These are phyloP conservation scores for Rhynchotus rufescens DNA, from an alignment of 2,797 vertebrate genomes.

Conservation along the genomic window DNA sequence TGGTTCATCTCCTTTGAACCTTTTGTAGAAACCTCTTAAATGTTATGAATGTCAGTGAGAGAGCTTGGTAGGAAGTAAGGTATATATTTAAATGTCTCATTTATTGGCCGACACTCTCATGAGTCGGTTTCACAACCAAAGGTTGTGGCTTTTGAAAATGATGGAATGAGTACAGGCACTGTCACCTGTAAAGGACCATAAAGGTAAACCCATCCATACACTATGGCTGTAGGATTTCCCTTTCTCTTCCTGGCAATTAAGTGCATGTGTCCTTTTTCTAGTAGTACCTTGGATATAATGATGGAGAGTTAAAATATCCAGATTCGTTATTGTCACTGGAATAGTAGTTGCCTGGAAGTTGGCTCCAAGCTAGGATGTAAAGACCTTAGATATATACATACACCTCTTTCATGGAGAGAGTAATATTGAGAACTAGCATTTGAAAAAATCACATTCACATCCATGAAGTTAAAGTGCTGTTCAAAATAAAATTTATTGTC, in stretches of 20 bases:
- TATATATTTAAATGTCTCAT: not conserved
- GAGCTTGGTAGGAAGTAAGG: not conserved
- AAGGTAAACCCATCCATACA: not conserved
- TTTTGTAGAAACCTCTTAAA: not conserved
- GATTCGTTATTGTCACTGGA: not conserved
- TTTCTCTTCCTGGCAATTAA: not conserved
- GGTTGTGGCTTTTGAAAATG: not conserved
- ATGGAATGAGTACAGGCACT: not conserved
- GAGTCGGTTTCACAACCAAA: not conserved
- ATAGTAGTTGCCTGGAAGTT: not conserved
- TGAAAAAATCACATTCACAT: not conserved
- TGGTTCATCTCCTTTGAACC: not conserved
- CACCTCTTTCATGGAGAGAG: not conserved
- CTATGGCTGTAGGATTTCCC: not conserved
- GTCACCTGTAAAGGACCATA: not conserved
- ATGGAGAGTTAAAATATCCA: not conserved
- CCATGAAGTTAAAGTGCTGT: not conserved
- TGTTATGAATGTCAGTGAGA: not conserved
- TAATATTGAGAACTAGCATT: not conserved
- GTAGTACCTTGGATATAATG: not conserved
- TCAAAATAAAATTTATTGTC: not conserved
- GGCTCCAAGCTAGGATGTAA: not conserved
- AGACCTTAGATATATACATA: not conserved
- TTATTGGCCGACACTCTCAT: not conserved
- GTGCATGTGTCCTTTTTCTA: not conserved